phyloP scores from a whole-genome alignment of 2,797 vertebrate genomes.

The Gallinago stenura region DNA sequence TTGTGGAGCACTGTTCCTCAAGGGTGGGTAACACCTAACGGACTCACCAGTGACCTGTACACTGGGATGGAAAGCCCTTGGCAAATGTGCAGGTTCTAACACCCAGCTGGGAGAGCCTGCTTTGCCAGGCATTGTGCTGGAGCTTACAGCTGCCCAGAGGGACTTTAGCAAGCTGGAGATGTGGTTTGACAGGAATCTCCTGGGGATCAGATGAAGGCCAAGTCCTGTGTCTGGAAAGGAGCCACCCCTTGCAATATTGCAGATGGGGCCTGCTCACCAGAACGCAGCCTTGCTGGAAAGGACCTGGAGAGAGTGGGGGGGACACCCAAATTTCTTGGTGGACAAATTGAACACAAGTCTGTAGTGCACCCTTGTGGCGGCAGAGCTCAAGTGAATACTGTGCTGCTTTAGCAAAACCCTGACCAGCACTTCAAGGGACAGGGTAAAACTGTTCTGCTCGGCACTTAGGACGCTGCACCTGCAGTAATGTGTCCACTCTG shows the following conservation, averaged over 20 bases:
- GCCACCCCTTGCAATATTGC: accelerated
- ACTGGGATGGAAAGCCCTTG: not conserved
- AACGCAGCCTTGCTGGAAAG: not conserved
- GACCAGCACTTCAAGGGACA: accelerated
- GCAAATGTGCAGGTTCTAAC: accelerated
- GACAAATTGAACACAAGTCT: not conserved
- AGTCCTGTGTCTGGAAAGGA: not conserved
- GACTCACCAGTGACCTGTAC: not conserved
- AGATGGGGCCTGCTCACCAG: accelerated
- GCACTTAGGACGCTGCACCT: not conserved
- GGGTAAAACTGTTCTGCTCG: accelerated
- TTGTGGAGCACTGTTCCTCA: not conserved
- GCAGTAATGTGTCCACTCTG: accelerated
- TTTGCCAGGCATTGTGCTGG: not conserved
- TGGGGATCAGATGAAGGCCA: not conserved
- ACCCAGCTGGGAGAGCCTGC: not conserved
- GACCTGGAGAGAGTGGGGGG: accelerated
- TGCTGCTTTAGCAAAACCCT: accelerated
- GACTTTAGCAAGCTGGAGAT: not conserved
- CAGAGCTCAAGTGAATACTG: accelerated
- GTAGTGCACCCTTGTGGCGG: not conserved
- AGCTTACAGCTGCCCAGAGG: not conserved
- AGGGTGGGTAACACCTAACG: accelerated
- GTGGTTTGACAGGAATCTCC: not conserved
- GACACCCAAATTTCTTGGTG: not conserved